Evolutionary conservation across 2,888 invertebrate species (phyloP), one percentile per base, ranked within the genome.

Genomic region (Miltochrista miniata): DNA sequence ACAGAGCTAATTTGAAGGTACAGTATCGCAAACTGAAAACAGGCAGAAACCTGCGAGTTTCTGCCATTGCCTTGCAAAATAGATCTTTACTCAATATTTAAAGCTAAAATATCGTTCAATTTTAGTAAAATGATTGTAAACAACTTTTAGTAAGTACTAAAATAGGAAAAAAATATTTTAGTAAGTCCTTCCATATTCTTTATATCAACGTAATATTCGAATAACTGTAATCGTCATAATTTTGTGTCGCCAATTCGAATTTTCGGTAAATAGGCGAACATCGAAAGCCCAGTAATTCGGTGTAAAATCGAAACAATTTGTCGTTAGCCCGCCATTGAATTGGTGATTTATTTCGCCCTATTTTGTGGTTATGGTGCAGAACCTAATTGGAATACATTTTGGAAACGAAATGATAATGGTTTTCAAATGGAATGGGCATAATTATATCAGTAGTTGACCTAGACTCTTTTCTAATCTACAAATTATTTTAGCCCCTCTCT

Each of bases 201-300:
- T 35, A 52, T 11, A 56, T 68, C 72, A 1, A 0, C 31, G 64
- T 42, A 33, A 36, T 58, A 61, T 52, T 66, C 61, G 67, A 75
- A 74, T 76, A 73, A 74, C 74, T 63, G 72, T 74, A 75, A 79
- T 77, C 70, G 67, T 71, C 68, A 76, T 78, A 76, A 78, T 79
- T n/a, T 80, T 71, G 65, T 51, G 54, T 57, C 56, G 59, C 53
- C 66, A 73, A 72, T 68, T 62, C 64, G 59, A 74, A 76, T 74
- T 73, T 74, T 64, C 68, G 54, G 64, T 72, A 73, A 77, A 75
- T 76, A 72, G 67, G 59, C 43, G 61, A 57, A 59, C 53, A 56
- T 39, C 33, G 56, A 13, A n/a, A 24, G 31, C 15, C 48, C 47
- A 56, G 56, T 66, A 64, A 66, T 65, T 56, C 48, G 35, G 44